Base-by-base conservation (phyloP, 2,888 invertebrate genomes). In the Aproaerema taeniolella region DNA sequence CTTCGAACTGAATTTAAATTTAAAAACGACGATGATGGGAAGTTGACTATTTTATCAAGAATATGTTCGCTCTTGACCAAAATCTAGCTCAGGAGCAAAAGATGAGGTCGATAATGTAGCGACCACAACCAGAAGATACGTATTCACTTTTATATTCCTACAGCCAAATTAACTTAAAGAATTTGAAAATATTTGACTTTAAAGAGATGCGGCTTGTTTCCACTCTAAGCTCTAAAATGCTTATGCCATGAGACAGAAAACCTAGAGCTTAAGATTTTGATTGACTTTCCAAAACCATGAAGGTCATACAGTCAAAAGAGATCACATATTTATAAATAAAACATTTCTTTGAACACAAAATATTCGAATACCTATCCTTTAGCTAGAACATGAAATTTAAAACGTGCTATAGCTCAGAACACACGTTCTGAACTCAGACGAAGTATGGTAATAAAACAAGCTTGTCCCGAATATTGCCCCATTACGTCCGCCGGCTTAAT, bases 391-490 rank as follows among this genome's bases (percentile, higher is more conserved):
- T 20, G n/a, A 26, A 26, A 26, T 5, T 26, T 26, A 26, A 26
- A 26, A 26, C n/a, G 26, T 26, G 2, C n/a, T 4, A 20, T 9
- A 6, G n/a, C 8, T n/a, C 2, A 6, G 16, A 17, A 29, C 53
- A 48, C 53, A 62, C 59, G 65, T 52, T 47, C 55, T 53, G 52
- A 75, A 74, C 66, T 76, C 58, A 50, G 57, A 51, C 67, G 57
- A 77, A 81, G 76, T 79, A 67, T 65, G 63, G 77, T 73, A 78
- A 81, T 82, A 83, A 82, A 82, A 76, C 73, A 76, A 60, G 55
- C 74, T 76, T 76, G 80, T 78, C 78, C 73, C 73, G 74, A 76
- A 81, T 82, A 83, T 82, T 79, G 76, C 79, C 73, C 74, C 76
- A 79, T 83, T 82, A 80, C 67, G 78, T 75, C 67, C 67, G 59